Conservation (phyloP, 2,888 invertebrate genomes). For the Invenusta paracnida region DNA sequence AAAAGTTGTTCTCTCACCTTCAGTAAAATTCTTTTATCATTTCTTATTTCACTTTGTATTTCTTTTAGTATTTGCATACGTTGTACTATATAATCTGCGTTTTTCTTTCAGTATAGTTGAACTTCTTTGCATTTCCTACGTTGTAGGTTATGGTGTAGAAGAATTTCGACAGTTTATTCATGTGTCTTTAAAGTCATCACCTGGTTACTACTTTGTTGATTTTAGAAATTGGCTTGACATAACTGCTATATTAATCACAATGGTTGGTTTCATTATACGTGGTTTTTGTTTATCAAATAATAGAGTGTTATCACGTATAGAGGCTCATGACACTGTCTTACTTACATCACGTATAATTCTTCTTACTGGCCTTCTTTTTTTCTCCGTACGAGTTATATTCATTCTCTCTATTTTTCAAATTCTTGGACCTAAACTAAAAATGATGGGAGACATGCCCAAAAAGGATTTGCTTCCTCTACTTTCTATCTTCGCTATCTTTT, state of each 20-base stretch:
- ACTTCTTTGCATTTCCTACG: constrained; percentile 24
- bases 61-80: constrained; percentile 32
- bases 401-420: constrained; percentile 37
- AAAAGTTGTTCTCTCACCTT: not conserved
- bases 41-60: constrained; percentile 34
- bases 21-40: constrained; percentile 33
- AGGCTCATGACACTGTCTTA: not conserved
- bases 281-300: not conserved
- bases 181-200: not conserved
- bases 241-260: not conserved
- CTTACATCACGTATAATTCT: constrained; percentile 16
- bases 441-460: constrained; percentile 43
- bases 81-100: constrained; percentile 35
- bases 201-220: not conserved
- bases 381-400: constrained; percentile 41
- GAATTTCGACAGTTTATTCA: constrained; percentile 33
- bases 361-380: constrained; percentile 33
- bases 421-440: constrained; percentile 41
- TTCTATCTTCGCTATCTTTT: constrained; percentile 40
- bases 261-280: constrained; percentile 4
- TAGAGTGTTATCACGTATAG: not conserved
- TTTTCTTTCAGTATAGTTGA: not conserved
- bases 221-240: constrained; percentile 37
- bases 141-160: constrained; percentile 38
- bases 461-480: constrained; percentile 42